A percentile compares a stretch with the other conserved stretches of the same genome.
phyloP scores from a whole-genome alignment of 2,797 vertebrate species.

The Tadarida brasiliensis region DNA sequence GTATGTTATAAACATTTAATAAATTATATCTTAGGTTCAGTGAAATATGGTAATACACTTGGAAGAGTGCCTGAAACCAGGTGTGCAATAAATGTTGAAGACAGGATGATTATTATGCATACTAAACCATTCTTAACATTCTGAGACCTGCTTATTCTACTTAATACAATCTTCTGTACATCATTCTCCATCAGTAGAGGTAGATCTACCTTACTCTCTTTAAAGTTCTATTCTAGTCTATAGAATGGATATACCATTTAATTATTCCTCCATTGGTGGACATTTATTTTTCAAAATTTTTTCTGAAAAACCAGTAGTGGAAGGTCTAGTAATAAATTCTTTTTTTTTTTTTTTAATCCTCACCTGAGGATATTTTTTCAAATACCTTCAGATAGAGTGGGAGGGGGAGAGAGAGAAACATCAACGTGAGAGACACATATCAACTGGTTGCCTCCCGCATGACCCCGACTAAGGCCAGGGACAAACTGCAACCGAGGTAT shows the following conservation, averaged over 20 bases:
- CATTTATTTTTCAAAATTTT: background rate
- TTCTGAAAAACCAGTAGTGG: background rate
- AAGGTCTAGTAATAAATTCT: background rate
- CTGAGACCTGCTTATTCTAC: conserved; percentile 24
- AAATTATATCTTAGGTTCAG: background rate
- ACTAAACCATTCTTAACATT: background rate
- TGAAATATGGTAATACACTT: background rate
- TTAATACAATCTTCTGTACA: background rate
- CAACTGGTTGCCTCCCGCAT: no score
- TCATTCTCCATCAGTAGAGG: background rate
- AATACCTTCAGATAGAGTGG: no score
- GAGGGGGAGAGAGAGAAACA: no score
- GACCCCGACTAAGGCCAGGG: no score
- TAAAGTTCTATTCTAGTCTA: background rate
- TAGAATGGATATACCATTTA: background rate
- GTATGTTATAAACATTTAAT: background rate
- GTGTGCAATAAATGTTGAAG: background rate
- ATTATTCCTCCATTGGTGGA: background rate
- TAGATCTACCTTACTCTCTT: background rate
- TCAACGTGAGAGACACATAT: no score
- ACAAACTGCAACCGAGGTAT: no score
- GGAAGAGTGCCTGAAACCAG: background rate
- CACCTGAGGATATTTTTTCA: no score
- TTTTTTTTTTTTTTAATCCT: no score
- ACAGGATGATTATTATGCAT: background rate